phyloP scores from a whole-genome alignment of 2,888 invertebrate species.

The Eurois occulta region DNA sequence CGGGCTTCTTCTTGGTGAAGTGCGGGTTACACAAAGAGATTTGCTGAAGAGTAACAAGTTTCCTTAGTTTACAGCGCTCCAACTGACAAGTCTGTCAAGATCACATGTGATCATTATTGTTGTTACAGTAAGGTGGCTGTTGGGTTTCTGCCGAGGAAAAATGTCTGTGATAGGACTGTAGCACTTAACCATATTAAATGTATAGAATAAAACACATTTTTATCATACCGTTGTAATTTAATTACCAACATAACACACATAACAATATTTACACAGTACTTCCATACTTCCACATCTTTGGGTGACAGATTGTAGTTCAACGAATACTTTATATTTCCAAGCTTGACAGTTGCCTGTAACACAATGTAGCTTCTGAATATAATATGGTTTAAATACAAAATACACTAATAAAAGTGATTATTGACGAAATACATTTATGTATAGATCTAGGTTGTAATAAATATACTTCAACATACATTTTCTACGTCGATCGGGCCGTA shows the following conservation, averaged over 20 bases:
- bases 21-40: background rate
- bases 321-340: conserved; percentile 15
- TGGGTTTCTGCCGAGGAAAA: too few species aligned
- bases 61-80: too few species aligned
- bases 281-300: conserved; percentile 45
- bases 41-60: background rate
- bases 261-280: conserved; percentile 57
- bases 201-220: conserved; percentile 29
- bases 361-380: conserved; percentile 35
- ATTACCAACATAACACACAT: conserved; percentile 53
- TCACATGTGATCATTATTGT: too few species aligned
- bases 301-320: conserved; percentile 32
- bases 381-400: conserved; percentile 54
- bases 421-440: conserved; percentile 11
- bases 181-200: too few species aligned
- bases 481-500: conserved; percentile 44
- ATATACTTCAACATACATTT: conserved; percentile 13
- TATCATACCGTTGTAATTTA: conserved; percentile 47
- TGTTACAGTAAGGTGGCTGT: too few species aligned
- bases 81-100: too few species aligned
- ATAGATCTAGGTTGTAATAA: conserved; percentile 35
- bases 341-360: conserved; percentile 33
- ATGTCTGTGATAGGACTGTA: too few species aligned
- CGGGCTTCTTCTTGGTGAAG: background rate
- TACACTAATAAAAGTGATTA: conserved; percentile 47